Evolutionary conservation across 2,888 invertebrate species (phyloP), one percentile per base, ranked within the genome.

Genomic region (Operophtera brumata): DNA sequence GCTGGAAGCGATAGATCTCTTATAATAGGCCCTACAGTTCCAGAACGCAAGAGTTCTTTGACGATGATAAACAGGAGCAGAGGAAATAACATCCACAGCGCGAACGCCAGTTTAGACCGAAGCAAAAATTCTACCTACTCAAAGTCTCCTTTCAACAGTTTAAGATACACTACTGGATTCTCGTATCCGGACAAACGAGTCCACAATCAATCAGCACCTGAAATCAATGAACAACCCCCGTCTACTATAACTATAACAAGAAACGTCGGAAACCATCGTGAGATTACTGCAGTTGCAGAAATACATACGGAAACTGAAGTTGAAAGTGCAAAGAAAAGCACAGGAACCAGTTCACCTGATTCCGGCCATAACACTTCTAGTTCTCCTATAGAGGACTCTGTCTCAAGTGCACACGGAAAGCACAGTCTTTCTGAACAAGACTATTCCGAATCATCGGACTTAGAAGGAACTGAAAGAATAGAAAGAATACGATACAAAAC

Each of bases 401-500:
- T 93, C 4, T 94, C 93, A 26, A 94, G 94, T 80, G 94, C 93
- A 30, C 92, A 93, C 57, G 94, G 94, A 0, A 92, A 93, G 46
- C 88, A 94, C 59, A 94, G 94, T 62, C 91, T 93, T 48, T 94
- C 94, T 0, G 96, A 96, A 78, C 93, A 95, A 77, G 96, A 96
- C 75, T 95, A 94, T 78, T 96, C 96, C 0, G 96, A 96, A 83
- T 95, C 95, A 37, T 96, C 96, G 0, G 96, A 96, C 77, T 90
- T 96, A 65, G 96, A 96, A 86, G 96, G 96, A n/a, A 93, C 95
- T 25, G 96, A 96, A 75, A 91, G 96, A 71, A 95, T 96, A 69
- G 96, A 97, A 82, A 91, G 96, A 65, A 95, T 97, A 61, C 90
- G 96, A 57, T 94, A 94, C 39, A 97, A 97, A 85, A 97, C 97